Base-by-base conservation (phyloP, 37 sponge, comb jelly and placozoan species). In the Geodia barretti region DNA sequence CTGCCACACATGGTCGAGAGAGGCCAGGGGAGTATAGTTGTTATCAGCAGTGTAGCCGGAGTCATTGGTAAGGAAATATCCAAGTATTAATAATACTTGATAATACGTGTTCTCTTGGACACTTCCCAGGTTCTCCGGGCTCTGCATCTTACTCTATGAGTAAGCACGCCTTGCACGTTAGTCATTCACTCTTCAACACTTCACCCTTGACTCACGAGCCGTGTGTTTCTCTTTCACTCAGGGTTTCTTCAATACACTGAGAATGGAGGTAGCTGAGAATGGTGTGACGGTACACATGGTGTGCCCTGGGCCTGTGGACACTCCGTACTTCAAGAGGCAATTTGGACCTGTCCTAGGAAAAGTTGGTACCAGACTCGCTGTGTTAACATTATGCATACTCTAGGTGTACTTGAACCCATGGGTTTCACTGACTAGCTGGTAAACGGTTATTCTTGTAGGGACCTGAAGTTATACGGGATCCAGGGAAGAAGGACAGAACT, bases 251-350 rank as follows among this genome's bases (percentile, higher is more conserved):
- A 81, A 89, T 65, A 72, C 91, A 17, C 72, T 97, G 70, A 70
- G 95, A 24, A 90, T 90, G 92, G 98, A 97, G 76, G 29, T 97
- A 17, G 72, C 82, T 40, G 87, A 78, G 39, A 70, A 35, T 1
- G 90, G 90, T 0, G 68, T 97, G 2, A 63, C 61, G 5, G 74
- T 95, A 8, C 79, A 80, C 26, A 79, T 47, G 64, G 91, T 94
- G 36, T 97, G 98, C 63, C 98, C 98, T 23, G 98, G 98, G 8
- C 91, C 95, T 20, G 96, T 95, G 35, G 85, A 80, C 41, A 85
- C 88, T 59, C 79, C 73, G 21, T 40, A 43, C 68, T 19, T 72
- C 8, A 83, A 64, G 0, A 54, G 42, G 14, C 26, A 72, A 30
- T 77, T 88, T 34, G 77, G 72, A 77, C 11, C 54, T 14, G 14